Percentiles rank a stretch among this genome's conserved stretches.
These are phyloP conservation scores for Dilophus febrilis DNA, from an alignment of 2,888 invertebrate species.

Conservation along the genomic window DNA sequence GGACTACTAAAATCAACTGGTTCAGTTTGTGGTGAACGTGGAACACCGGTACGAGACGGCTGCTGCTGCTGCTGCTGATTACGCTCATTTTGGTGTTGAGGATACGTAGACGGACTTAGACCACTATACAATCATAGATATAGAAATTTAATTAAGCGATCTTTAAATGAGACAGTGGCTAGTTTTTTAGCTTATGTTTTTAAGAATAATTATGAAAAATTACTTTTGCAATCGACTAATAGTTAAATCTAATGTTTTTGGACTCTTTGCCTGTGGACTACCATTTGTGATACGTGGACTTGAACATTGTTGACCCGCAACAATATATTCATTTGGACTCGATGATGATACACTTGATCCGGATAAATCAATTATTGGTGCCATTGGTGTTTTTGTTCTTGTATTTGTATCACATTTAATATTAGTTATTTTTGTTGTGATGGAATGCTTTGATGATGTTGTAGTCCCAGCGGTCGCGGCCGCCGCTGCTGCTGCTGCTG, in stretches of 20 bases:
- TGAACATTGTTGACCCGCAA: slow-evolving; percentile 65
- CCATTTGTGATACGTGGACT: slow-evolving; percentile 71
- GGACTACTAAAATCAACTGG: slow-evolving; percentile 54
- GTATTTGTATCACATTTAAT: slow-evolving; percentile 16
- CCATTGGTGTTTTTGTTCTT: slow-evolving; percentile 35
- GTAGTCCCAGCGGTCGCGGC: not conserved
- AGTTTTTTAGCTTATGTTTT: too few relatives aligned
- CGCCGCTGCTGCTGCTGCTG: slow-evolving; percentile 23
- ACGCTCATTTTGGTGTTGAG: slow-evolving; percentile 36
- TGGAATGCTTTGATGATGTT: too few relatives aligned
- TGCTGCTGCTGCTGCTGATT: slow-evolving; percentile 29
- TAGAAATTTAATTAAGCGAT: not conserved
- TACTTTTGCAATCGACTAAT: slow-evolving; percentile 78
- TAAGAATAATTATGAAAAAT: slow-evolving; percentile 9
- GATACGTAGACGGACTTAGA: slow-evolving; percentile 40
- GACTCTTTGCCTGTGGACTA: slow-evolving; percentile 82
- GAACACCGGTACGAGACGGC: slow-evolving; percentile 31
- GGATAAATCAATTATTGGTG: slow-evolving; percentile 68
- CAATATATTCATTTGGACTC: slow-evolving; percentile 55
- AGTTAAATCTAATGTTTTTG: slow-evolving; percentile 77
- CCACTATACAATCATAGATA: slow-evolving; percentile 31
- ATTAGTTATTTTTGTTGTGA: too few relatives aligned
- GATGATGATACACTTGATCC: slow-evolving; percentile 69
- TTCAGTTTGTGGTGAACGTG: slow-evolving; percentile 47
- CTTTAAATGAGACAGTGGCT: not conserved